These are phyloP conservation scores for Venturia canescens DNA, from an alignment of 1,140 invertebrate species.

Conservation along the genomic window DNA sequence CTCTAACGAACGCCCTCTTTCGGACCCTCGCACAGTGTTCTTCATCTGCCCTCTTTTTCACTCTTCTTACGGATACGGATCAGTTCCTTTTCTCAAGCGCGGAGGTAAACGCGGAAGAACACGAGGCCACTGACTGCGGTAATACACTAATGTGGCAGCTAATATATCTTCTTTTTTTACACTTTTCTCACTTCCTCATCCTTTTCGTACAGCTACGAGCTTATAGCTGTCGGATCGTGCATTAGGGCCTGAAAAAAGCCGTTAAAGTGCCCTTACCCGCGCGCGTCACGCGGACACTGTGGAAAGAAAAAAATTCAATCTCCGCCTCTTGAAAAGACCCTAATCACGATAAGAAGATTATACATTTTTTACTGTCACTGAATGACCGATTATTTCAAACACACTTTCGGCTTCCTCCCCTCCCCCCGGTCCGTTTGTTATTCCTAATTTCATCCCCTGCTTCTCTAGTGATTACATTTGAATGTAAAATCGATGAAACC, in stretches of 20 bases:
- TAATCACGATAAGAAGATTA: neutral
- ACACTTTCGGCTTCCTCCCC: too few species aligned
- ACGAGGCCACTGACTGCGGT: slow-evolving; percentile 1
- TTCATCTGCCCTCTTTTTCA: neutral
- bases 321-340: neutral
- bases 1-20: slow-evolving; percentile 23
- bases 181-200: neutral
- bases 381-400: too few species aligned
- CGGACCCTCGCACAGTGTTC: neutral
- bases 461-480: too few species aligned
- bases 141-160: slow-evolving; percentile 12
- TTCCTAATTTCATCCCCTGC: too few species aligned
- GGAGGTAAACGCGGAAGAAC: neutral
- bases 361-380: too few species aligned
- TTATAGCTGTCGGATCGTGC: neutral
- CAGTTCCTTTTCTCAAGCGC: neutral
- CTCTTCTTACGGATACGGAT: neutral
- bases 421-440: too few species aligned
- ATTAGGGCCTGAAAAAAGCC: neutral
- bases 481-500: too few species aligned
- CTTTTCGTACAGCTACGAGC: neutral
- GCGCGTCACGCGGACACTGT: too few species aligned
- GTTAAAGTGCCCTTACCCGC: neutral
- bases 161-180: slow-evolving; percentile 10
- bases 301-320: neutral